Conservation (phyloP, 2,113 vertebrate genomes). For the Crotophaga sulcirostris region DNA sequence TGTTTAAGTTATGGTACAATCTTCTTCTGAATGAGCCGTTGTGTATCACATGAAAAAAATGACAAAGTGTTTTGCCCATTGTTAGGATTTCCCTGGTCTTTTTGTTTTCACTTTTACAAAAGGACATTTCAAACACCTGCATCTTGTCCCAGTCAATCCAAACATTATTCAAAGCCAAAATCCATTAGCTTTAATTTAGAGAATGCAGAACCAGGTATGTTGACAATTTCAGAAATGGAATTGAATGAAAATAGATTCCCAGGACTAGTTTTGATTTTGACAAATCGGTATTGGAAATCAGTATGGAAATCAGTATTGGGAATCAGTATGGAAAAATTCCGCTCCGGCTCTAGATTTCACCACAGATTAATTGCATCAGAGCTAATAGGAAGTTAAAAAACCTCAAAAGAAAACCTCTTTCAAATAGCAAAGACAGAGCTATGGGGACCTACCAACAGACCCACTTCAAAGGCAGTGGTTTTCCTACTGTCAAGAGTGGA, state of each 20-base stretch:
- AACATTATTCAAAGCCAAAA: neutral
- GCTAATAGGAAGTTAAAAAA: neutral
- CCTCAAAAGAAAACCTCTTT: neutral
- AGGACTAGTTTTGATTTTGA: neutral
- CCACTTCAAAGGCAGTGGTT: neutral
- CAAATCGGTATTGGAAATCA: neutral
- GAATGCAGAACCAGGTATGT: neutral
- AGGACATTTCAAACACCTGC: neutral
- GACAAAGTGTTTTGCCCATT: neutral
- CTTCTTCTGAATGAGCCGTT: neutral
- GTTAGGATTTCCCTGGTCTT: neutral
- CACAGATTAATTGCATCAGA: neutral
- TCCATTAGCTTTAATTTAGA: neutral
- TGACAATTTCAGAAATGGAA: neutral
- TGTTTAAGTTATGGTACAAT: neutral
- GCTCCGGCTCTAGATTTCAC: neutral
- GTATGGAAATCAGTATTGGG: too few relatives aligned
- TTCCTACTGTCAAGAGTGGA: neutral
- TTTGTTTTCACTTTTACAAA: neutral
- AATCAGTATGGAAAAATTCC: neutral
- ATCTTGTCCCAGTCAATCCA: neutral
- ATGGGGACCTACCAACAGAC: neutral
- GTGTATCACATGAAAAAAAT: neutral
- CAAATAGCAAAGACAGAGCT: neutral
- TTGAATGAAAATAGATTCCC: neutral